phyloP scores from a whole-genome alignment of 2,113 vertebrate genomes.

The Ailurus styani region DNA sequence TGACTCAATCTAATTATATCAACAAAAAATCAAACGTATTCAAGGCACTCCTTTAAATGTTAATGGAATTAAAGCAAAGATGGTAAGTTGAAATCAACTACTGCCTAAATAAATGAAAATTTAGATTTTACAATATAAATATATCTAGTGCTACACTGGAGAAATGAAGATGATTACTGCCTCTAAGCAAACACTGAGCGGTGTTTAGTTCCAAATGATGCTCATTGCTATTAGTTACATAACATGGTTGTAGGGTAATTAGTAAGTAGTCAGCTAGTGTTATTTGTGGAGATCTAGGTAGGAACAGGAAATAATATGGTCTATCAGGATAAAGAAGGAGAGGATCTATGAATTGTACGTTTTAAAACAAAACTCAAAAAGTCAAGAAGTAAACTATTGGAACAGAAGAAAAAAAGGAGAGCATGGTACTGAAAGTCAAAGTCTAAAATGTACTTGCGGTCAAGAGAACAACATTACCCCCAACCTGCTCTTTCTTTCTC shows the following conservation, averaged over 20 bases:
- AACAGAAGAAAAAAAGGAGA: not conserved
- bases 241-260: not conserved
- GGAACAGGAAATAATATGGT: not conserved
- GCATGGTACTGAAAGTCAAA: not conserved
- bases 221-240: not conserved
- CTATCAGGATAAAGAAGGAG: not conserved
- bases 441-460: not conserved
- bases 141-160: not conserved
- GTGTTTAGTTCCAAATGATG: conserved; percentile 4
- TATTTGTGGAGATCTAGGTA: not conserved
- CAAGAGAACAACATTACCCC: not conserved
- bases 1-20: not conserved
- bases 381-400: not conserved
- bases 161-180: not conserved
- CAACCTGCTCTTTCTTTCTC: not conserved
- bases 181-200: not conserved
- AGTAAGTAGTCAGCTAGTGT: not conserved
- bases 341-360: not conserved
- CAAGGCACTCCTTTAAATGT: not conserved
- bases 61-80: not conserved
- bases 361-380: conserved; percentile 13
- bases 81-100: not conserved
- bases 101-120: not conserved
- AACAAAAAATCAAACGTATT: not conserved
- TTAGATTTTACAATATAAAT: not conserved